These are phyloP conservation scores for Fistularia commersonii DNA, from an alignment of 2,797 vertebrate species.

Conservation along the genomic window DNA sequence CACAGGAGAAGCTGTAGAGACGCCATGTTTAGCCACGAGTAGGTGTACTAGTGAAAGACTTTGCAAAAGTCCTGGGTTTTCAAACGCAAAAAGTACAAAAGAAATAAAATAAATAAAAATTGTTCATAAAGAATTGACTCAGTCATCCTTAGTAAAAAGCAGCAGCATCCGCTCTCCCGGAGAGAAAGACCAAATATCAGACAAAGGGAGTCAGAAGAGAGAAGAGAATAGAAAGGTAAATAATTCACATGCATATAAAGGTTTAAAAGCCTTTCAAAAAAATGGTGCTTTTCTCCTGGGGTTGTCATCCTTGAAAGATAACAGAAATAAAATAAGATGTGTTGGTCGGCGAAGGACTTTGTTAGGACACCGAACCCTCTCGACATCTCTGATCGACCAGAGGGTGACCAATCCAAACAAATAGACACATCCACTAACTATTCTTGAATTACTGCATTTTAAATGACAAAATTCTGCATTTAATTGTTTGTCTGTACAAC, in stretches of 20 bases:
- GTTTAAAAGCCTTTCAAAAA: slow-evolving; percentile 9
- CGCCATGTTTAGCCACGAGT: slow-evolving; percentile 6
- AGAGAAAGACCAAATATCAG: slow-evolving; percentile 4
- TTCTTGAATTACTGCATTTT: no score
- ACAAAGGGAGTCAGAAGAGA: slow-evolving; percentile 2
- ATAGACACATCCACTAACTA: no score
- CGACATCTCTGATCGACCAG: slow-evolving; percentile 13
- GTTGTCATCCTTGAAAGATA: slow-evolving; percentile 7
- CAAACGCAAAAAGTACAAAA: slow-evolving; percentile 1
- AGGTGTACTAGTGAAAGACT: slow-evolving; percentile 5
- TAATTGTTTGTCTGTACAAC: no score
- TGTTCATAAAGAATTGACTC: slow-evolving; percentile 5
- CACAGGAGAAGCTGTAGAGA: slow-evolving; percentile 8
- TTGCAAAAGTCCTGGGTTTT: slow-evolving; percentile 1
- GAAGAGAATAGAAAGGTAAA: slow-evolving; percentile 2
- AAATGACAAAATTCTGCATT: no score
- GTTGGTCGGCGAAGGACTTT: no score
- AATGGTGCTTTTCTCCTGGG: background rate
- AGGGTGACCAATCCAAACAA: background rate
- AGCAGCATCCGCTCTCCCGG: background rate
- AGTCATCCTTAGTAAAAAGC: background rate
- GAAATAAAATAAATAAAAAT: slow-evolving; percentile 1
- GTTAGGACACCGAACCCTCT: background rate
- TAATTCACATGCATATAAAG: slow-evolving; percentile 26
- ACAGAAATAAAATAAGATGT: slow-evolving; percentile 5